Base-by-base conservation (phyloP, 2,113 vertebrate genomes). In the Diadophis punctatus region DNA sequence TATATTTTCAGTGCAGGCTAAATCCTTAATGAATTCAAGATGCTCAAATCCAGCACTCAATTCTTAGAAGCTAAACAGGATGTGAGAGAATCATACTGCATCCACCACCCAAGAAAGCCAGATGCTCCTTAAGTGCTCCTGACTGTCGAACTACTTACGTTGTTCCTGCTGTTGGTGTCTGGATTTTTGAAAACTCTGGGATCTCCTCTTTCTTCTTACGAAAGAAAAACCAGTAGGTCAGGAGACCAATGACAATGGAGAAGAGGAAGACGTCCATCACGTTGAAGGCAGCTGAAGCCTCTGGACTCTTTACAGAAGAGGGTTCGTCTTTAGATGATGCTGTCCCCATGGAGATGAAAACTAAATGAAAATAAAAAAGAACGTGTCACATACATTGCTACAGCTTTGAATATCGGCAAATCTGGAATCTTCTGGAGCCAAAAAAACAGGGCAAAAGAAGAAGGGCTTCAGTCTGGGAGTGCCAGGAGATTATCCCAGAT, bases 141-240 rank as follows among this genome's bases (percentile, higher is more conserved):
- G 5, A 27, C 11, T 27, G 6, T 4, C 4, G 14, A 51, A 10
- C 16, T 56, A 97, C 97, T 97, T 94, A 97, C 74, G 0, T 10
- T 80, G 34, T 3, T 96, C 0, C 16, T 95, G 0, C 4, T 58
- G 53, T 0, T 46, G 97, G 88, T 9, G 89, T 74, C 46, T 98
- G 97, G 0, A 99, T 97, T 94, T 97, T 98, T 94, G 97, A 98
- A 96, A 99, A 99, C 87, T 99, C 98, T 0, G 98, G 98, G 23
- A 98, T 88, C 93, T 98, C 97, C 8, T 98, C 98, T 0, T 98
- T 97, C 95, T 98, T 98, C 97, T 98, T 98, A 93, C 98, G 98
- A 93, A 98, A 98, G 95, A 98, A 95, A 95, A 98, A 97, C 98
- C 98, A 99, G 95, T 99, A 99, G 86, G 98, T 96, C 49, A 98